phyloP scores from a whole-genome alignment of 2,888 invertebrate species.

The Imbricaverruca yamaguchii region DNA sequence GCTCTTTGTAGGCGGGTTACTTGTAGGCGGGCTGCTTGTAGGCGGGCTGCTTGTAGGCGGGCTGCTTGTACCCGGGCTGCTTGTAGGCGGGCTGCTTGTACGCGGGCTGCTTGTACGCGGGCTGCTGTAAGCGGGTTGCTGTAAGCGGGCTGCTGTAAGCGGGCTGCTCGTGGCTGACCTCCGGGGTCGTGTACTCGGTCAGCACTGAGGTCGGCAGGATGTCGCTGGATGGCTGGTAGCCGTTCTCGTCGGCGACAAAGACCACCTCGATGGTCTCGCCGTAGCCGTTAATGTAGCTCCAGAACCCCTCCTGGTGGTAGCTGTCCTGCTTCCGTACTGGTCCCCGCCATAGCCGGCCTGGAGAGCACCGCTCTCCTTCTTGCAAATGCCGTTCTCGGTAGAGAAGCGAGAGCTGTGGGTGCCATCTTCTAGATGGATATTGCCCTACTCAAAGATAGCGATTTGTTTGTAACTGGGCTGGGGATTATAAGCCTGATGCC shows the following conservation, averaged over 20 bases:
- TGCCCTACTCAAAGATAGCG: background rate
- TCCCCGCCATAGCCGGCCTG: background rate
- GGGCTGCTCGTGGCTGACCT: background rate
- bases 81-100: no score
- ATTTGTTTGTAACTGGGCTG: background rate
- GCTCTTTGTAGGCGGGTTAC: no score
- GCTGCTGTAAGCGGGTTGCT: no score
- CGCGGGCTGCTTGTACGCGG: no score
- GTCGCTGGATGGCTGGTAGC: slow-evolving; percentile 16
- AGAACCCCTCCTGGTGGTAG: slow-evolving; percentile 5
- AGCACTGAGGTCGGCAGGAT: background rate
- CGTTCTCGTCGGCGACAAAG: slow-evolving; percentile 15
- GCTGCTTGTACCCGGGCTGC: no score
- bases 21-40: no score
- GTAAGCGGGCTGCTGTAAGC: no score
- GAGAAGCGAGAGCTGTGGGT: background rate
- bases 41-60: no score
- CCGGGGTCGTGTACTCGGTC: background rate
- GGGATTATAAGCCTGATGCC: no score
- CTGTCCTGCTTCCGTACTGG: background rate
- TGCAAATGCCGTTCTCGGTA: slow-evolving; percentile 1
- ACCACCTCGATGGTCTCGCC: background rate
- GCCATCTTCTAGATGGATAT: background rate
- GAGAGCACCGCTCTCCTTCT: background rate
- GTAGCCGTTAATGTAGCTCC: background rate